Evolutionary conservation across 2,888 invertebrate genomes (phyloP).

Genomic region (Sericinus montela): DNA sequence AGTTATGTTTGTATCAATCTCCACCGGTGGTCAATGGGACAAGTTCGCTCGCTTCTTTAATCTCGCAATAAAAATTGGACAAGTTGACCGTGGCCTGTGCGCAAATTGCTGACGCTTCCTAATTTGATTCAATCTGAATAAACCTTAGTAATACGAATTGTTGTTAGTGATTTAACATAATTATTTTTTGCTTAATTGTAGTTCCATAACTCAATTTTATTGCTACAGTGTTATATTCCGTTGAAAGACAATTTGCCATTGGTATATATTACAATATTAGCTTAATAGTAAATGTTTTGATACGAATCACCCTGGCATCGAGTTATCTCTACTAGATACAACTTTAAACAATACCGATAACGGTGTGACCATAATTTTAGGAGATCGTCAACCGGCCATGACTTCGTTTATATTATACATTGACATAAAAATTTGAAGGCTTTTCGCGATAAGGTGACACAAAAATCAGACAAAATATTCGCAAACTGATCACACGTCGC

Average conservation of each 20-base stretch:
- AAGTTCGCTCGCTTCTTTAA: slow-evolving; percentile 71
- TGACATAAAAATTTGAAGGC: slow-evolving; percentile 57
- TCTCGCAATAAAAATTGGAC: slow-evolving; percentile 69
- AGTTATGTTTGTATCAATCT: slow-evolving; percentile 66
- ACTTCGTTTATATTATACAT: slow-evolving; percentile 61
- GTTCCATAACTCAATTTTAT: too few relatives aligned
- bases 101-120: slow-evolving; percentile 31
- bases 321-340: slow-evolving; percentile 50
- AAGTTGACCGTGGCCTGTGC: slow-evolving; percentile 65
- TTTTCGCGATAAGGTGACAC: slow-evolving; percentile 65
- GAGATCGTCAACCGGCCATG: slow-evolving; percentile 76
- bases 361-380: slow-evolving; percentile 64
- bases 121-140: slow-evolving; percentile 25
- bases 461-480: slow-evolving; percentile 34
- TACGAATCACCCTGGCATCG: slow-evolving; percentile 32
- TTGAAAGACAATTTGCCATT: too few relatives aligned
- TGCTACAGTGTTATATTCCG: too few relatives aligned
- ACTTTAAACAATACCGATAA: slow-evolving; percentile 49
- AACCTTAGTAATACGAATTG: too few relatives aligned
- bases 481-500: slow-evolving; percentile 20
- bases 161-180: too few relatives aligned
- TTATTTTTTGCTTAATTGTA: too few relatives aligned
- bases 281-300: slow-evolving; percentile 25
- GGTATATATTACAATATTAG: not conserved
- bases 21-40: slow-evolving; percentile 67